These are phyloP conservation scores for Mythimna loreyi DNA, from an alignment of 2,888 invertebrate species.

Conservation along the genomic window DNA sequence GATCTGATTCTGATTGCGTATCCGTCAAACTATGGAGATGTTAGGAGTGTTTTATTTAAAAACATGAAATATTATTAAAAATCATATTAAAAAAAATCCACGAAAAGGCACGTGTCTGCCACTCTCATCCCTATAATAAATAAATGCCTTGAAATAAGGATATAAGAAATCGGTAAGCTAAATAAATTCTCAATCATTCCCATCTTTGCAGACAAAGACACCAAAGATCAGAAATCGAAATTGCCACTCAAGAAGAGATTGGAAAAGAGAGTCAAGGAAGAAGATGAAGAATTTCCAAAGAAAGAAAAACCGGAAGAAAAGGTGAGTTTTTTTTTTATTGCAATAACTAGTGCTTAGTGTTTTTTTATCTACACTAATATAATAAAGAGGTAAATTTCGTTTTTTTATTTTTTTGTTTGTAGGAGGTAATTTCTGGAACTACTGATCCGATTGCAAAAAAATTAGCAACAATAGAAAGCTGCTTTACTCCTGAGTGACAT, in stretches of 20 bases:
- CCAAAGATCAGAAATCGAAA: conserved; percentile 17
- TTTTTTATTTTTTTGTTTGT: too few species aligned
- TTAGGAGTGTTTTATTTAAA: not conserved
- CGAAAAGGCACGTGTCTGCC: not conserved
- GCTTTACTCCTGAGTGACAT: too few species aligned
- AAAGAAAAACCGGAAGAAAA: not conserved
- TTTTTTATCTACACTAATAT: too few species aligned
- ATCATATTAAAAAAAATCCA: too few species aligned
- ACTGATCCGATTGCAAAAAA: too few species aligned
- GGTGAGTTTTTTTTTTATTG: conserved; percentile 32
- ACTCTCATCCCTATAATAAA: too few species aligned
- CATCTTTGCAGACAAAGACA: conserved; percentile 23
- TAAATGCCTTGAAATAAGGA: not conserved
- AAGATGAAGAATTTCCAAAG: conserved; percentile 11
- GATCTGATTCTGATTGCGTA: too few species aligned
- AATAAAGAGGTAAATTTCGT: too few species aligned
- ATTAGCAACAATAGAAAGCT: too few species aligned
- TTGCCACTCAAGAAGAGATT: conserved; percentile 57
- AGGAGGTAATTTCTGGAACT: too few species aligned
- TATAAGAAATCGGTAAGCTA: not conserved
- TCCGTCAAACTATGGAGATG: not conserved
- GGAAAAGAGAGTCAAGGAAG: conserved; percentile 23
- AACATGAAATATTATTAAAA: too few species aligned
- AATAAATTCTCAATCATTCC: not conserved
- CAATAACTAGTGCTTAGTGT: too few species aligned